Percentiles rank a stretch among this genome's conserved stretches.
Conservation (phyloP, 2,113 vertebrate species). For the Microcebus jonahi region DNA sequence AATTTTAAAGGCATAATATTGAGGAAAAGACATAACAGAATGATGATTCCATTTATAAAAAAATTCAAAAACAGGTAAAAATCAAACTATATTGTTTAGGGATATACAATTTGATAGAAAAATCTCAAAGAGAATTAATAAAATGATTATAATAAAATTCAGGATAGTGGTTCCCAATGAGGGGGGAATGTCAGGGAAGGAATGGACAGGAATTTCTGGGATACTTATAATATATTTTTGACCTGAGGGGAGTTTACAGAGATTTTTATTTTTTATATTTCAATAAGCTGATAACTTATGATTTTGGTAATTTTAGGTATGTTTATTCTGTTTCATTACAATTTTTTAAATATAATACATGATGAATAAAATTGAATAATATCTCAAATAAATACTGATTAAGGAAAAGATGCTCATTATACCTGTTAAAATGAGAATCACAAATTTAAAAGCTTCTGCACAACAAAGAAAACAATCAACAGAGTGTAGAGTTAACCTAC, state of each 20-base stretch:
- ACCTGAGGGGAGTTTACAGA: neutral
- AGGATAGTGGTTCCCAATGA: neutral
- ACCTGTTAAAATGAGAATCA: conserved; percentile 1
- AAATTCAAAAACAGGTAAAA: neutral
- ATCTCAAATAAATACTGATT: neutral
- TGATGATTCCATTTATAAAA: neutral
- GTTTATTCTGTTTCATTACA: neutral
- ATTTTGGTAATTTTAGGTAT: neutral
- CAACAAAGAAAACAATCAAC: neutral
- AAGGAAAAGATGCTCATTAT: neutral
- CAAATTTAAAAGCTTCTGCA: neutral
- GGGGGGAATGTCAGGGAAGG: neutral
- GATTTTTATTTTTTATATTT: neutral
- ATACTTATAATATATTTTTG: neutral
- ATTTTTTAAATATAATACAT: neutral
- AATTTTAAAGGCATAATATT: neutral
- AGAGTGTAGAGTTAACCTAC: neutral
- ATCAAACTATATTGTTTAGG: neutral
- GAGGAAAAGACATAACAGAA: neutral
- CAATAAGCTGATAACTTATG: neutral
- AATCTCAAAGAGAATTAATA: neutral
- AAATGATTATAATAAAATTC: neutral
- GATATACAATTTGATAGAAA: neutral
- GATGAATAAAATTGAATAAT: neutral
- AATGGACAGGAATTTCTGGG: neutral